phyloP scores from a whole-genome alignment of 1,140 invertebrate genomes.

The Nasonia longicornis region DNA sequence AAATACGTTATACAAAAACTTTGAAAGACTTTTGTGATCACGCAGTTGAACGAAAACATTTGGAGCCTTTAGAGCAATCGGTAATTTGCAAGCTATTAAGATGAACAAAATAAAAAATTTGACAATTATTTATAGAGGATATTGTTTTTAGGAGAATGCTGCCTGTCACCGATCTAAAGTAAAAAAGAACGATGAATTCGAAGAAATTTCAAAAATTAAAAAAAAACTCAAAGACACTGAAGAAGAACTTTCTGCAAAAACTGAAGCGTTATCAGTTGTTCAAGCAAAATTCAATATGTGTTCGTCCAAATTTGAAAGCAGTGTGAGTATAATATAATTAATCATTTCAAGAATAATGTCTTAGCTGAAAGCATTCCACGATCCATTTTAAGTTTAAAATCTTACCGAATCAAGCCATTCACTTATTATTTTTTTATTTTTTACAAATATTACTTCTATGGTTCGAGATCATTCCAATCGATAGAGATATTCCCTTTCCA shows the following conservation, averaged over 20 bases:
- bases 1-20: neutral
- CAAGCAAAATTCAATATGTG: slow-evolving; percentile 49
- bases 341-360: neutral
- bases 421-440: too few species aligned
- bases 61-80: neutral
- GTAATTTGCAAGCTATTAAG: neutral
- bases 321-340: slow-evolving; percentile 18
- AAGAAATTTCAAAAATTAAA: slow-evolving; percentile 50
- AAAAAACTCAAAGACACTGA: slow-evolving; percentile 51
- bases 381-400: too few species aligned
- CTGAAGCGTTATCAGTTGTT: slow-evolving; percentile 46
- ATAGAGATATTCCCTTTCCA: neutral
- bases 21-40: neutral
- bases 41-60: neutral
- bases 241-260: slow-evolving; percentile 49
- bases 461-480: neutral
- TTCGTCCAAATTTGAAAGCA: slow-evolving; percentile 48
- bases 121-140: neutral
- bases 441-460: neutral
- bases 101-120: neutral
- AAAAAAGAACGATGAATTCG: slow-evolving; percentile 48
- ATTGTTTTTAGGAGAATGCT: slow-evolving; percentile 51
- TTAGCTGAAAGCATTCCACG: too few species aligned
- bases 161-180: slow-evolving; percentile 48
- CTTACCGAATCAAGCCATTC: too few species aligned